Conservation (phyloP, 2,113 vertebrate species). For the Myotis brandtii region DNA sequence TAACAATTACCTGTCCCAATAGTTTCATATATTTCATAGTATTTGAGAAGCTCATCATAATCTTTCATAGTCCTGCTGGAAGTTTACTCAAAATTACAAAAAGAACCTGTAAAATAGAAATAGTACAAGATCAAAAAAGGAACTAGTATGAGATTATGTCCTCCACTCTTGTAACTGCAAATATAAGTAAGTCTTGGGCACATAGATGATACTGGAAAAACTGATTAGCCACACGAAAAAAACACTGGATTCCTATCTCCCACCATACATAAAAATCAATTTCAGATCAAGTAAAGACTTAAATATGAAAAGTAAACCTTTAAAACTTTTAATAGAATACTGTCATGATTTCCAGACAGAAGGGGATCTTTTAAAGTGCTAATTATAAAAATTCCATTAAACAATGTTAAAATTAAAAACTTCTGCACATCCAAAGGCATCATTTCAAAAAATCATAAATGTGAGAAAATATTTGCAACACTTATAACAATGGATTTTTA, state of each 20-base stretch:
- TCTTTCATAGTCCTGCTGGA: slow-evolving; percentile 78
- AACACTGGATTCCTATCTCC: background rate
- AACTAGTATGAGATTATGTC: slow-evolving; percentile 9
- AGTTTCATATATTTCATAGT: slow-evolving; percentile 88
- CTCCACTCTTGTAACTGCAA: background rate
- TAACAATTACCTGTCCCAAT: slow-evolving; percentile 86
- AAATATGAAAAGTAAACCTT: slow-evolving; percentile 34
- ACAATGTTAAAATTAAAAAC: background rate
- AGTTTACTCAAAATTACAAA: slow-evolving; percentile 54
- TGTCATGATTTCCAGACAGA: slow-evolving; percentile 25
- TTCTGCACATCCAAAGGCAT: background rate
- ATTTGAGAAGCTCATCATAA: slow-evolving; percentile 86
- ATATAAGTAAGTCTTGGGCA: slow-evolving; percentile 20
- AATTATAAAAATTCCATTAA: slow-evolving; percentile 1
- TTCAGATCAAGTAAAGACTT: slow-evolving; percentile 18
- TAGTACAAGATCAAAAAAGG: slow-evolving; percentile 6
- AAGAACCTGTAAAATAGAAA: slow-evolving; percentile 71
- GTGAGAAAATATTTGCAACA: background rate
- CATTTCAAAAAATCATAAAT: background rate
- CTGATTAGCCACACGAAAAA: background rate
- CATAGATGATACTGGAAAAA: slow-evolving; percentile 28
- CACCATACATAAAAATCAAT: slow-evolving; percentile 31
- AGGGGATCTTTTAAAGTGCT: background rate
- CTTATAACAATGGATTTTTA: background rate
- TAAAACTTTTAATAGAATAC: background rate